Base-by-base conservation (phyloP, 23 tunicate genomes). In the Trididemnum miniatum region DNA sequence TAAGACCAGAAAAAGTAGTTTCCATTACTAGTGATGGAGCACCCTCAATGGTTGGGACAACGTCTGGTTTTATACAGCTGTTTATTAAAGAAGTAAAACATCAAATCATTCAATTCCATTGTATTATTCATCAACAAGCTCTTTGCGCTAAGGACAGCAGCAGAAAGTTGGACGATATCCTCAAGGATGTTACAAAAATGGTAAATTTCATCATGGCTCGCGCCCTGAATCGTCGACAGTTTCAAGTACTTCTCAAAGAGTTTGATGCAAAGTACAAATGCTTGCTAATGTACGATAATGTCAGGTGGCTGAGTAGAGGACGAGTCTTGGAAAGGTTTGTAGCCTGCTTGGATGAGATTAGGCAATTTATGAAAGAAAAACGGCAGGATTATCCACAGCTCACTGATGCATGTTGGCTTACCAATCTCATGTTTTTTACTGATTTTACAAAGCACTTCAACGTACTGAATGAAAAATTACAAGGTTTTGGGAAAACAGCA, bases 51-150 rank as follows among this genome's bases (percentile, higher is more conserved):
- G 27, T 62, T 20, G 69, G 69, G 25, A 20, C 28, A 18, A 62
- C 25, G 25, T 20, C 28, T 62, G 69, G 7, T 18, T 62, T 62
- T 23, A 23, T 62, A 62, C 25, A 62, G 69, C 27, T 62, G 25
- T 62, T 62, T 23, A 62, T 27, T 18, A 23, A 20, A 62, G 69
- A 18, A 23, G 25, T 23, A 18, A 23, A 23, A 20, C 69, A 62
- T 62, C 28, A 23, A 20, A 23, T 62, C 28, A 18, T 62, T 18
- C 28, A 18, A 4, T 62, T 62, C 28, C 28, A 62, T 23, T 62
- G 69, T 27, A 62, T 62, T 23, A 62, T 62, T 15, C 69, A 62
- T 23, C 69, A 62, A 62, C 27, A 62, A 62, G 69, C 28, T 62
- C 28, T 62, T 20, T 62, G 69, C 23, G 69, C 27, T 23, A 62